These are phyloP conservation scores for Ditylenchus dipsaci DNA, from an alignment of 1,140 invertebrate species.

Conservation along the genomic window DNA sequence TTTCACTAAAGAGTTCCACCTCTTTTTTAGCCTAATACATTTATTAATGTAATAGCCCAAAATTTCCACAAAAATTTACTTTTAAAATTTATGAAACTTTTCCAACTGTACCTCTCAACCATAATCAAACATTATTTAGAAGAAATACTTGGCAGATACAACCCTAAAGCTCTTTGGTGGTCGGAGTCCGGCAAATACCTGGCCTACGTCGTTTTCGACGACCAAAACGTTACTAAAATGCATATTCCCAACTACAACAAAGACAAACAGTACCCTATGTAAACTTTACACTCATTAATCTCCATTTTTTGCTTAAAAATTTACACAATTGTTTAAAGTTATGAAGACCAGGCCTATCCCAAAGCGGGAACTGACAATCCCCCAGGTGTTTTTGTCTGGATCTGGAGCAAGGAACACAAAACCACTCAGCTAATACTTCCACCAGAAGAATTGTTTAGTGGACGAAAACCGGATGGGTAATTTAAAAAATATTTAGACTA, in stretches of 20 bases:
- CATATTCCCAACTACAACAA: constrained; percentile 15
- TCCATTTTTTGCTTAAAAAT: not conserved
- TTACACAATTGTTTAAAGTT: constrained; percentile 6
- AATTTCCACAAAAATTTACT: no score
- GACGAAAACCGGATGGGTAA: not conserved
- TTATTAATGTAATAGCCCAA: no score
- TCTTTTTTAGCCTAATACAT: no score
- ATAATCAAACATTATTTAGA: constrained; percentile 9
- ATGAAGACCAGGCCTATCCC: constrained; percentile 19
- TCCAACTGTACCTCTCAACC: no score
- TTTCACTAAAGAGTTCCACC: no score
- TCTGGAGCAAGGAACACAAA: constrained; percentile 25
- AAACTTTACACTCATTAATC: not conserved
- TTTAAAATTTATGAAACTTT: no score
- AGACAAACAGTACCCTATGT: constrained; percentile 10
- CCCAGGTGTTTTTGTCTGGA: constrained; percentile 21
- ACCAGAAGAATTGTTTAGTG: constrained; percentile 20
- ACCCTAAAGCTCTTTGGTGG: constrained; percentile 31
- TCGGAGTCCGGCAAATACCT: constrained; percentile 28
- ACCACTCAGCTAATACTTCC: constrained; percentile 28
- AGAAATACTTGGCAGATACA: constrained; percentile 20
- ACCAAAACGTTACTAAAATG: constrained; percentile 22
- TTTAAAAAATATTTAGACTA: no score
- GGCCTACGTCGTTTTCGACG: constrained; percentile 27
- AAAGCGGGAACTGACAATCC: constrained; percentile 17